phyloP scores from a whole-genome alignment of 1,140 invertebrate genomes.

The Akabosia matsudoensis region DNA sequence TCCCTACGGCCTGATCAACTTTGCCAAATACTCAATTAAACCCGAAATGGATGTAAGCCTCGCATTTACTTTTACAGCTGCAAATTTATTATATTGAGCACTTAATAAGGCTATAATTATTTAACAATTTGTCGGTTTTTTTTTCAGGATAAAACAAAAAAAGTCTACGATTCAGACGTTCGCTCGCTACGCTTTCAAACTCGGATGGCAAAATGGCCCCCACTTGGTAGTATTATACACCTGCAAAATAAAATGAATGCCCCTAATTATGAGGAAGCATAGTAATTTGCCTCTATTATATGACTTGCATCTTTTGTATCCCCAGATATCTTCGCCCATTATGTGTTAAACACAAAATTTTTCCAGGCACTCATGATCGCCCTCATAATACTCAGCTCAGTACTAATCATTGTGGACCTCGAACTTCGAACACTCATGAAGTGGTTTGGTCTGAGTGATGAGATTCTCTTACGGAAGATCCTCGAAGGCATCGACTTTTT shows the following conservation, averaged over 20 bases:
- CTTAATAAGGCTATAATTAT: neutral
- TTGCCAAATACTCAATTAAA: conserved; percentile 28
- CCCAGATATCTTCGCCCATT: conserved; percentile 37
- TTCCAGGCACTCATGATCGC: conserved; percentile 36
- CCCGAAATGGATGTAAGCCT: neutral
- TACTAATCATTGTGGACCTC: conserved; percentile 29
- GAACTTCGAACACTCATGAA: no score
- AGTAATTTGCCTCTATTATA: no score
- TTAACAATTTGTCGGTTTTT: neutral
- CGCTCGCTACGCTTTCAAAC: conserved; percentile 38
- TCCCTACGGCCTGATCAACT: conserved; percentile 39
- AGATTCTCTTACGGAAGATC: neutral
- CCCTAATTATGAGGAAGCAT: no score
- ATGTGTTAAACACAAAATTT: conserved; percentile 26
- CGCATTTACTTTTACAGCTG: neutral
- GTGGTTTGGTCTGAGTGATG: neutral
- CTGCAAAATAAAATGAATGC: no score
- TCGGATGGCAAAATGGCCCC: conserved; percentile 32
- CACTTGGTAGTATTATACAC: no score
- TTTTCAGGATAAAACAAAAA: neutral
- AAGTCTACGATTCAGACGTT: conserved; percentile 8
- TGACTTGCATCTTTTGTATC: no score
- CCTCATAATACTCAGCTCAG: conserved; percentile 37
- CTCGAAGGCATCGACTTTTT: conserved; percentile 46
- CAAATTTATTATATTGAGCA: neutral